phyloP scores from a whole-genome alignment of 2,888 invertebrate genomes.

The Conomelus anceps region DNA sequence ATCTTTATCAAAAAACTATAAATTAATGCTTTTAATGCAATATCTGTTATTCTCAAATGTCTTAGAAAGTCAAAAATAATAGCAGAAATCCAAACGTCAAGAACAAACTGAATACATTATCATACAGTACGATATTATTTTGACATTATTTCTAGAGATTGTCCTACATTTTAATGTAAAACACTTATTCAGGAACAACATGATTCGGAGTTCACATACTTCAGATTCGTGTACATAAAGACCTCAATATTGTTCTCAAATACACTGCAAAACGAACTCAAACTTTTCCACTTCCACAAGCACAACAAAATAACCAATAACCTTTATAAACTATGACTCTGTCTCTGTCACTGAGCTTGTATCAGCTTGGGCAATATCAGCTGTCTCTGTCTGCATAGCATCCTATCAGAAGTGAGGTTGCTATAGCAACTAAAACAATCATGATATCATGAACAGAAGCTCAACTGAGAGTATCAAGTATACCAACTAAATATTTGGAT shows the following conservation, averaged over 20 bases:
- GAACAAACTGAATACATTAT: no score
- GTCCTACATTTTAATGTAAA: no score
- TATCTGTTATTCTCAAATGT: no score
- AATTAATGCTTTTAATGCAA: no score
- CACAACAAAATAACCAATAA: not conserved
- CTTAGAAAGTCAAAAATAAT: no score
- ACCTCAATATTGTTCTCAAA: not conserved
- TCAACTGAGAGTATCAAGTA: not conserved
- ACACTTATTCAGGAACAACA: no score
- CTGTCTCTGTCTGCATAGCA: not conserved
- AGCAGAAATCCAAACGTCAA: no score
- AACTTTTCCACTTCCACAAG: not conserved
- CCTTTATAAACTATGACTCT: not conserved
- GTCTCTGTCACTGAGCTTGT: not conserved
- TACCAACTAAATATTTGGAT: not conserved
- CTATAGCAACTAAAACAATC: not conserved
- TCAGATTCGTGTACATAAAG: no score
- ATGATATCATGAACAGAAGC: no score
- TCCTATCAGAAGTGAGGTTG: not conserved
- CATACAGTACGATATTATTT: no score
- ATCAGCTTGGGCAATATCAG: not conserved
- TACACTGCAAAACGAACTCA: not conserved
- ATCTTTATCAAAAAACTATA: conserved; percentile 17
- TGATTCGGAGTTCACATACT: no score
- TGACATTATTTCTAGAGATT: no score